phyloP scores from a whole-genome alignment of 1,140 invertebrate genomes.

The Ptiloglossa arizonensis region DNA sequence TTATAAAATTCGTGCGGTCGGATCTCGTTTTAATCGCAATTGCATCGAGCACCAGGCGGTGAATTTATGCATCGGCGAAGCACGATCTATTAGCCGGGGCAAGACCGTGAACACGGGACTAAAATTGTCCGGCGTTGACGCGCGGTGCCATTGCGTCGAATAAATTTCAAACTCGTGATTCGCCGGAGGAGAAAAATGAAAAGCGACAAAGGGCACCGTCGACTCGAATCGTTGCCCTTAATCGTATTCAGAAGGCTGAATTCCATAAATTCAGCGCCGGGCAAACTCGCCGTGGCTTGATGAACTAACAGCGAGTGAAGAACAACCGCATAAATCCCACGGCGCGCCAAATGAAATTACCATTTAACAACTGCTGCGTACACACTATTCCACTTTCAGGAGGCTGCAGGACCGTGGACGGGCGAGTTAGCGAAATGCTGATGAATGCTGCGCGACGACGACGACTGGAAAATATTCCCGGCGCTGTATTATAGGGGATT shows the following conservation, averaged over 20 bases:
- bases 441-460: neutral
- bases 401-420: neutral
- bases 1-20: no score
- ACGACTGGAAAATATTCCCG: conserved; percentile 29
- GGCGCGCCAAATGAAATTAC: conserved; percentile 15
- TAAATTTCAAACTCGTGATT: no score
- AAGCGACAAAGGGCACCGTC: neutral
- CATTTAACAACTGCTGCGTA: conserved; percentile 25
- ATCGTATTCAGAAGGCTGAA: neutral
- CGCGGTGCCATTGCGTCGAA: no score
- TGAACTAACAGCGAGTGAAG: conserved; percentile 3
- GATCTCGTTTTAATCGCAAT: no score
- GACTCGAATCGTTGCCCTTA: neutral
- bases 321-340: conserved; percentile 18
- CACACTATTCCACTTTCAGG: conserved; percentile 7
- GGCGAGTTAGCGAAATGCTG: neutral
- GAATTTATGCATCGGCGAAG: no score
- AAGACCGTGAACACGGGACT: no score
- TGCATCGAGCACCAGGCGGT: no score
- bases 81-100: no score
- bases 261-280: conserved; percentile 16
- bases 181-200: neutral
- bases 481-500: conserved; percentile 29
- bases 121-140: no score
- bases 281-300: neutral